Percentiles rank a stretch among this genome's conserved stretches.
phyloP scores from a whole-genome alignment of 2,888 invertebrate genomes.

The Agrochola litura region DNA sequence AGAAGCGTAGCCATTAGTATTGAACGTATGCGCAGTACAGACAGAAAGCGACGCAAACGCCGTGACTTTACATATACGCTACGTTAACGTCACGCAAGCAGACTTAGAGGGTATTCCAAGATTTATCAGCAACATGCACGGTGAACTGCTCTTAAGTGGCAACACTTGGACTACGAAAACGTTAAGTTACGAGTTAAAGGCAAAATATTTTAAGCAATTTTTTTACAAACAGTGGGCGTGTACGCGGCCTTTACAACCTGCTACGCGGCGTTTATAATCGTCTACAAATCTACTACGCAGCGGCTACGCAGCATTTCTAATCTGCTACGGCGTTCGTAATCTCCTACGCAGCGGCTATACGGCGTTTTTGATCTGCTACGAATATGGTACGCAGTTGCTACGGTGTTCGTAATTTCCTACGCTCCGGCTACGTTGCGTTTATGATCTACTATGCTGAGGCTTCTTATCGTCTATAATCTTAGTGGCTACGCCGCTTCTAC shows the following conservation, averaged over 20 bases:
- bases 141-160: neutral
- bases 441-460: neutral
- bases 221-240: neutral
- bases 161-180: neutral
- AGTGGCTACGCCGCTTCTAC: neutral
- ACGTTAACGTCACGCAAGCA: neutral
- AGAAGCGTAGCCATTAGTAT: neutral
- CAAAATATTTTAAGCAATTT: neutral
- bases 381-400: neutral
- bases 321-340: neutral
- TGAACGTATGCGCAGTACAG: neutral
- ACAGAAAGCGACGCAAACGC: neutral
- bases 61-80: neutral
- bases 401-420: neutral
- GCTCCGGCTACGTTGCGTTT: too few species aligned
- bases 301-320: neutral
- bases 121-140: neutral
- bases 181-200: neutral
- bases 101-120: neutral
- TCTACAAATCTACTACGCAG: neutral
- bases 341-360: neutral
- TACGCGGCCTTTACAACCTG: neutral
- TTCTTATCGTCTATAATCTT: neutral
- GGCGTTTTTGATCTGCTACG: neutral
- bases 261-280: neutral